A percentile compares a stretch with the other conserved stretches of the same genome.
These are phyloP conservation scores for Ceratina australensis DNA, from an alignment of 1,140 invertebrate species.

Conservation along the genomic window DNA sequence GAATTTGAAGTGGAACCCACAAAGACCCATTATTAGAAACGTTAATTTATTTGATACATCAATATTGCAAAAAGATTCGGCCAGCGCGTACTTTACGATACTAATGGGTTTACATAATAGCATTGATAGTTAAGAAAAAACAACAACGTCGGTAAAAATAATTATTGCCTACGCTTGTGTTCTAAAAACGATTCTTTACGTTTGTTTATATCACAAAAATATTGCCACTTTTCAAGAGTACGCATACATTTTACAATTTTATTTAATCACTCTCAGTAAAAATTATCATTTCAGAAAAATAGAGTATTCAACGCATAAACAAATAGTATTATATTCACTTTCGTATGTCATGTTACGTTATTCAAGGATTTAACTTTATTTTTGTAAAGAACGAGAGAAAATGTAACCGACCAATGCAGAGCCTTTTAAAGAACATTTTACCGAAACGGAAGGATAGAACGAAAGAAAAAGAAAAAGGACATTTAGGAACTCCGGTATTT, in stretches of 20 bases:
- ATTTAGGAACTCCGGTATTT: neutral
- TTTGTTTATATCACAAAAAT: slow-evolving; percentile 73
- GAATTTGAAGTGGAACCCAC: neutral
- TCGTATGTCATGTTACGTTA: neutral
- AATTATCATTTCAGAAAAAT: slow-evolving; percentile 59
- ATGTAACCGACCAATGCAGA: slow-evolving; percentile 18
- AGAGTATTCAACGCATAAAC: slow-evolving; percentile 41
- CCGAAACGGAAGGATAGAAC: neutral
- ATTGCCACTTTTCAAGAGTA: slow-evolving; percentile 54
- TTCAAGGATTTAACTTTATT: slow-evolving; percentile 39
- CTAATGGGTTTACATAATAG: neutral
- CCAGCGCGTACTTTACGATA: neutral
- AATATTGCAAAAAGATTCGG: neutral
- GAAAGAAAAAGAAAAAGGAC: neutral
- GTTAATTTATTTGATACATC: slow-evolving; percentile 5
- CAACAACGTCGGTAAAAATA: slow-evolving; percentile 42
- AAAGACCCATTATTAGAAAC: slow-evolving; percentile 3
- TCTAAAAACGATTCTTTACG: slow-evolving; percentile 52
- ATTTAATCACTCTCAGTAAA: slow-evolving; percentile 28
- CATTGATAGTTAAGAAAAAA: slow-evolving; percentile 32
- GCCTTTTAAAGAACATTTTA: slow-evolving; percentile 9
- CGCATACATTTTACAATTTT: slow-evolving; percentile 12
- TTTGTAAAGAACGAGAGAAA: slow-evolving; percentile 1
- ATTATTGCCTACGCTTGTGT: slow-evolving; percentile 25
- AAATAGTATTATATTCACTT: slow-evolving; percentile 3